These are phyloP conservation scores for Naja naja DNA, from an alignment of 2,113 vertebrate species.

Conservation along the genomic window DNA sequence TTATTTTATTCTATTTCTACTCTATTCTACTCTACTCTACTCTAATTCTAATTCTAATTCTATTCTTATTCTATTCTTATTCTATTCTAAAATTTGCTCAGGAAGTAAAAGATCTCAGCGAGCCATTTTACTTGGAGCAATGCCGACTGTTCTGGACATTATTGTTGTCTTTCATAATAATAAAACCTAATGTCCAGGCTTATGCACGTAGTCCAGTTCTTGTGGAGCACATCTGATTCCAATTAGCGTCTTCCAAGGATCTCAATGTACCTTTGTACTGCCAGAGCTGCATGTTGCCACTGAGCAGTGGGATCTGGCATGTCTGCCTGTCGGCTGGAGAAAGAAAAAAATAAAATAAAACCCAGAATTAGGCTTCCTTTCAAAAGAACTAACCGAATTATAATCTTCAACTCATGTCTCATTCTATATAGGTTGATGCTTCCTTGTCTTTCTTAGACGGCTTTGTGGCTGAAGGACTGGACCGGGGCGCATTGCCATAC, in stretches of 20 bases:
- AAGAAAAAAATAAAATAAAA: neutral
- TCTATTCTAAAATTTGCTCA: neutral
- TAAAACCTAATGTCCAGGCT: neutral
- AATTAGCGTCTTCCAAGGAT: neutral
- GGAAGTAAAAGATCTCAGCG: neutral
- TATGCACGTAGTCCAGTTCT: neutral
- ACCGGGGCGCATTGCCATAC: conserved; percentile 85
- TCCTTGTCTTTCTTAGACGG: conserved; percentile 95
- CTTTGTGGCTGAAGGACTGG: conserved; percentile 91
- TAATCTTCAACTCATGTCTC: neutral
- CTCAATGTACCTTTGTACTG: neutral
- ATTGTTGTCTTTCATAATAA: neutral
- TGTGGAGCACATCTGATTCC: neutral
- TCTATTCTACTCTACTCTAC: no score
- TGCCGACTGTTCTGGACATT: neutral
- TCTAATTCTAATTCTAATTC: no score
- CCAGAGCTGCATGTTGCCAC: no score
- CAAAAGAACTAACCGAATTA: neutral
- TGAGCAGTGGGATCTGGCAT: no score
- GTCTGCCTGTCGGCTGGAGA: neutral
- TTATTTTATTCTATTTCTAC: no score
- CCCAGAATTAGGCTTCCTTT: neutral
- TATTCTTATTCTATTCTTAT: no score
- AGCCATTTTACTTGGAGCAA: neutral
- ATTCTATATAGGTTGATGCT: conserved; percentile 84